Evolutionary conservation across 1,140 invertebrate genomes (phyloP).

Genomic region (Ceratoteleas bidentatus): DNA sequence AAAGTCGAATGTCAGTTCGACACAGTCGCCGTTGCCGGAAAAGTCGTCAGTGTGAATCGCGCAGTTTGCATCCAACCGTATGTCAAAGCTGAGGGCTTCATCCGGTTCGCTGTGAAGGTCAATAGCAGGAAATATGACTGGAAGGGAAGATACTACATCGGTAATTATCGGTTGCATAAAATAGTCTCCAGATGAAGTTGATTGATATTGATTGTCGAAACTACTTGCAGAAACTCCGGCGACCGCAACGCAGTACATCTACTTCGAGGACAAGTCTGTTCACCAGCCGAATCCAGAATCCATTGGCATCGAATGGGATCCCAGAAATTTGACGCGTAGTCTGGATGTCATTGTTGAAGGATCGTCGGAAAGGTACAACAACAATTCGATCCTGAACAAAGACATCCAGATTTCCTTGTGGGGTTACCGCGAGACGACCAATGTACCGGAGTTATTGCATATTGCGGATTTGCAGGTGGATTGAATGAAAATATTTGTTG

Average conservation of each 20-base stretch:
- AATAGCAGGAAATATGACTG: constrained; percentile 92
- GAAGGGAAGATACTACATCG: constrained; percentile 95
- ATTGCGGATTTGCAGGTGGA: constrained; percentile 83
- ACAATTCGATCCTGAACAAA: constrained; percentile 53
- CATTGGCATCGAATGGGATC: constrained; percentile 91
- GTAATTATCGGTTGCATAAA: constrained; percentile 82
- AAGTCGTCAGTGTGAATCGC: constrained; percentile 88
- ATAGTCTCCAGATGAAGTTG: no score
- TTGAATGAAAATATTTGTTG: not conserved
- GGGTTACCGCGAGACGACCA: constrained; percentile 92
- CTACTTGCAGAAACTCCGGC: constrained; percentile 93
- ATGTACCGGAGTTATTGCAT: constrained; percentile 85
- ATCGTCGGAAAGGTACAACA: constrained; percentile 41
- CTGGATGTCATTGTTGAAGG: constrained; percentile 82
- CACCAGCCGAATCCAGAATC: constrained; percentile 87
- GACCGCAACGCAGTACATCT: constrained; percentile 91
- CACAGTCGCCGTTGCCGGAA: constrained; percentile 87
- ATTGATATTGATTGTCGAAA: no score
- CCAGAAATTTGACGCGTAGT: constrained; percentile 91
- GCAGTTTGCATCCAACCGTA: constrained; percentile 94
- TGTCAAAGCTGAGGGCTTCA: constrained; percentile 94
- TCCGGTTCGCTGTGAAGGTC: constrained; percentile 92
- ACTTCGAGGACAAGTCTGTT: constrained; percentile 87
- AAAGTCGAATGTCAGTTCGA: constrained; percentile 92
- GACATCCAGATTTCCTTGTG: constrained; percentile 90